Percentiles rank a stretch among this genome's conserved stretches.
These are phyloP conservation scores for Platygyra sinensis DNA, from an alignment of 64 coral and sea anemone species.

Conservation along the genomic window DNA sequence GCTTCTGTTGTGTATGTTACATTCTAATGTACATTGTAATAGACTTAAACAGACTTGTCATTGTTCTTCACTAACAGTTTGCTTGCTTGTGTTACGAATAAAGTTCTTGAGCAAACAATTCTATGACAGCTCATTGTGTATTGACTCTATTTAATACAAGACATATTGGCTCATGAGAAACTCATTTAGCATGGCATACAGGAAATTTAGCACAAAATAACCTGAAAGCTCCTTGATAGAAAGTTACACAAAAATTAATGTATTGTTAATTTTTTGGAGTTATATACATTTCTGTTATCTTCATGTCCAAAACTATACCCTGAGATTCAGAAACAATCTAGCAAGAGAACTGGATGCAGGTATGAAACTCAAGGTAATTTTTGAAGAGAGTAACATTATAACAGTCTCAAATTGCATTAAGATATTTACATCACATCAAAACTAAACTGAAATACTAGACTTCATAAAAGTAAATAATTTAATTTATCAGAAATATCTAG, in stretches of 20 bases:
- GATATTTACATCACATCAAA: neutral
- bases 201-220: neutral
- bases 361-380: neutral
- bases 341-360: neutral
- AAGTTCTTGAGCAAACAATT: neutral
- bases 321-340: neutral
- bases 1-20: slow-evolving; percentile 1
- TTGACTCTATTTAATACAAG: neutral
- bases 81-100: slow-evolving; percentile 6
- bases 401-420: neutral
- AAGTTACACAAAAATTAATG: neutral
- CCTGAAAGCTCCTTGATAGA: too few species aligned
- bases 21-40: neutral
- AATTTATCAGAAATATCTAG: neutral
- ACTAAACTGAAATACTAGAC: neutral
- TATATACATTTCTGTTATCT: neutral
- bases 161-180: neutral
- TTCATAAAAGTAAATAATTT: neutral
- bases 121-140: neutral
- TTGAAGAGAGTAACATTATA: neutral
- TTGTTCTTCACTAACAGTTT: neutral
- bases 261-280: neutral
- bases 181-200: neutral
- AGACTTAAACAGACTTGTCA: neutral
- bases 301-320: neutral